These are phyloP conservation scores for Nineta flava DNA, from an alignment of 2,888 invertebrate species.

Conservation along the genomic window DNA sequence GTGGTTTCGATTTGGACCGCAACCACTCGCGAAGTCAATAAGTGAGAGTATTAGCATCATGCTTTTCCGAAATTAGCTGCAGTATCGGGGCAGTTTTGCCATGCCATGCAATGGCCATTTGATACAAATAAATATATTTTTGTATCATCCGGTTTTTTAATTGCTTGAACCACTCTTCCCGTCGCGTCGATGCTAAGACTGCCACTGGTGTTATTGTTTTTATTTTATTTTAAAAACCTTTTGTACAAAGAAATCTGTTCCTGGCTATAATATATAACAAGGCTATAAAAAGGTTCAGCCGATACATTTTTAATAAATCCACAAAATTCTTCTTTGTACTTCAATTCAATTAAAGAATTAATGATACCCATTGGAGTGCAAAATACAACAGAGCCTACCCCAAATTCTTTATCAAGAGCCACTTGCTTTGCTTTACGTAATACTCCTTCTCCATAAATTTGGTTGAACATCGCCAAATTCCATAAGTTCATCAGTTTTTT, in stretches of 20 bases:
- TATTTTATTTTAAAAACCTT: not conserved
- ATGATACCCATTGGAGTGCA: too few species aligned
- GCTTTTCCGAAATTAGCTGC: not conserved
- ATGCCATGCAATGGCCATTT: not conserved
- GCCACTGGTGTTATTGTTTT: too few species aligned
- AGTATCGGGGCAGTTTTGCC: not conserved
- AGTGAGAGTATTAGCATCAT: not conserved
- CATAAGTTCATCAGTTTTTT: slow-evolving; percentile 4
- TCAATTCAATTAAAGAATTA: not conserved
- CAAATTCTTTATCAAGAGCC: not conserved
- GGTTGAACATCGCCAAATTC: slow-evolving; percentile 4
- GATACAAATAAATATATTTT: not conserved
- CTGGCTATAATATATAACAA: not conserved
- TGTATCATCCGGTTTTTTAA: not conserved
- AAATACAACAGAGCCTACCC: not conserved
- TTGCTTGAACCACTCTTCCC: not conserved
- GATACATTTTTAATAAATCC: not conserved
- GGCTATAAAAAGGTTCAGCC: not conserved
- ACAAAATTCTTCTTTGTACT: not conserved
- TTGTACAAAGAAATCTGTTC: not conserved
- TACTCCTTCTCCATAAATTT: not conserved
- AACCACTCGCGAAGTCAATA: not conserved
- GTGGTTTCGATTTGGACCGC: not conserved
- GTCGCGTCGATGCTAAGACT: not conserved
- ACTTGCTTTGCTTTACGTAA: slow-evolving; percentile 6